Percentiles rank a stretch among this genome's conserved stretches.
phyloP scores from a whole-genome alignment of 1,140 invertebrate genomes.

The Meloidogyne hapla region DNA sequence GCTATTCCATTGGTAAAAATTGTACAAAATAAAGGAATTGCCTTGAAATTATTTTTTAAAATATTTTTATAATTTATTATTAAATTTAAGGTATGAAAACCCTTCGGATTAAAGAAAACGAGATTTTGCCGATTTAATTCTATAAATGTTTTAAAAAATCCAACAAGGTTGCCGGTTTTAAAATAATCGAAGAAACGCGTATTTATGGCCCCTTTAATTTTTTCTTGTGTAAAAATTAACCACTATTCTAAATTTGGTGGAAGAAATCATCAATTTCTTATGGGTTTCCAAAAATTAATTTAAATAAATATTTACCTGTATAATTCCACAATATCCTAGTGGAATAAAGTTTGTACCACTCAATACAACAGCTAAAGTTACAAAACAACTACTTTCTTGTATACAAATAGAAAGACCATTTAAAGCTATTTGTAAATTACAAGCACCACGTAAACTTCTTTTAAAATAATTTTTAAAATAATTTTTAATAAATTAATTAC shows the following conservation, averaged over 20 bases:
- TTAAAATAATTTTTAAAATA: background rate
- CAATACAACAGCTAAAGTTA: conserved; percentile 10
- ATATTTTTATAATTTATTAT: background rate
- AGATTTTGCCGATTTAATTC: too few species aligned
- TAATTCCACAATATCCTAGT: conserved; percentile 10
- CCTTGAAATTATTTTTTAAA: background rate
- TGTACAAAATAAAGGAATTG: conserved; percentile 24
- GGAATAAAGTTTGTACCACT: conserved; percentile 20
- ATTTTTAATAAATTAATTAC: background rate
- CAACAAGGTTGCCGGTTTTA: too few species aligned
- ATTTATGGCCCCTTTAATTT: too few species aligned
- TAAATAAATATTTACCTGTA: conserved; percentile 3
- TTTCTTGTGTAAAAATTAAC: too few species aligned
- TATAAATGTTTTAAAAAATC: too few species aligned
- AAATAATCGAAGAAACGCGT: too few species aligned
- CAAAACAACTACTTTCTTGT: conserved; percentile 14
- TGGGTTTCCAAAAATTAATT: background rate
- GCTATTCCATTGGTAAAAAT: conserved; percentile 28
- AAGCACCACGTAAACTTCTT: conserved; percentile 12
- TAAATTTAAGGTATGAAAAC: too few species aligned
- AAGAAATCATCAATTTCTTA: too few species aligned
- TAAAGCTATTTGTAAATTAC: conserved; percentile 24
- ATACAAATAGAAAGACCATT: conserved; percentile 9
- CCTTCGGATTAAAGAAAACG: too few species aligned
- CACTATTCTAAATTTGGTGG: too few species aligned